Evolutionary conservation across 2,113 vertebrate genomes (phyloP).

Genomic region (Corythoichthys haematopterus): DNA sequence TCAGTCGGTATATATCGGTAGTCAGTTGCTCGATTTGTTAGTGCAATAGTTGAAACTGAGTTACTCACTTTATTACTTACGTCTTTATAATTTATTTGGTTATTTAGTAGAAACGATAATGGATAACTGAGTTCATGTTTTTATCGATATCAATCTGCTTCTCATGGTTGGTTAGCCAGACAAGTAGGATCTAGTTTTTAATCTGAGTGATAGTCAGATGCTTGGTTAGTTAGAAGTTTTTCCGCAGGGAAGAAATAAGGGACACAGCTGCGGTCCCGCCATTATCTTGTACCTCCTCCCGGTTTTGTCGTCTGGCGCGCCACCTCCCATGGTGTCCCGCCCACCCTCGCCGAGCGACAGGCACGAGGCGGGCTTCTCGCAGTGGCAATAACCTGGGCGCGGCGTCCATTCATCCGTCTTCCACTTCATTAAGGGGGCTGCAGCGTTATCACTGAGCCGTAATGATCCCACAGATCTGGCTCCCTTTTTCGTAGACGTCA

Average conservation of each 20-base stretch:
- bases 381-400: constrained; percentile 56
- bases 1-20: too few relatives aligned
- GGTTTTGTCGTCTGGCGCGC: constrained; percentile 18
- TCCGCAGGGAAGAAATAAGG: not conserved
- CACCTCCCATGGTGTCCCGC: constrained; percentile 11
- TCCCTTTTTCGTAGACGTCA: constrained; percentile 47
- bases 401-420: constrained; percentile 46
- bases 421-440: constrained; percentile 55
- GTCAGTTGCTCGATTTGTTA: too few relatives aligned
- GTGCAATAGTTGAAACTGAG: too few relatives aligned
- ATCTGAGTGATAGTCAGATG: too few relatives aligned
- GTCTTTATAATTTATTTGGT: too few relatives aligned
- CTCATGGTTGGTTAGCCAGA: too few relatives aligned
- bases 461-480: constrained; percentile 49
- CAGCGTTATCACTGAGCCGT: constrained; percentile 47
- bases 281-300: constrained; percentile 36
- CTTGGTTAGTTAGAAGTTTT: not conserved
- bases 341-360: constrained; percentile 28
- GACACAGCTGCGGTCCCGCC: constrained; percentile 18
- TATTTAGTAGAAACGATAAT: too few relatives aligned
- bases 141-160: too few relatives aligned
- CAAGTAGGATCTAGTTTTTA: too few relatives aligned
- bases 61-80: too few relatives aligned
- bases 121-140: too few relatives aligned
- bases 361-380: constrained; percentile 30